Evolutionary conservation across 2,797 vertebrate species (phyloP).

Genomic region (Amphiprion clarkii): DNA sequence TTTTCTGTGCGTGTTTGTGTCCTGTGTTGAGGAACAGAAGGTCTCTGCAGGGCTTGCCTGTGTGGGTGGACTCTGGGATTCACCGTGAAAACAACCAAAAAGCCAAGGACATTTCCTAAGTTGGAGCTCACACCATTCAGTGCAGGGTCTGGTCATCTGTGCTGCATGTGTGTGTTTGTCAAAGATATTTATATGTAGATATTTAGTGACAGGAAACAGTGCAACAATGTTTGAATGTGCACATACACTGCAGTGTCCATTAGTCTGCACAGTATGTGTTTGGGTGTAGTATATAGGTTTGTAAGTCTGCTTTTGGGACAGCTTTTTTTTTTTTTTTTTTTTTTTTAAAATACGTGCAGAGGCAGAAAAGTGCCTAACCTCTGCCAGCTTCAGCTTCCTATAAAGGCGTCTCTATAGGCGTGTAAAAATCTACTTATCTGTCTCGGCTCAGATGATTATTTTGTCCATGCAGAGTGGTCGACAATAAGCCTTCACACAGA

Average conservation of each 20-base stretch:
- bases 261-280: neutral
- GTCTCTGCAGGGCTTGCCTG: constrained; percentile 88
- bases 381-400: constrained; percentile 45
- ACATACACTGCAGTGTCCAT: neutral
- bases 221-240: neutral
- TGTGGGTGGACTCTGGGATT: constrained; percentile 90
- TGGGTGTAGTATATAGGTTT: constrained; percentile 13
- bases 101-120: constrained; percentile 87
- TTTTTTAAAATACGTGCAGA: constrained; percentile 4
- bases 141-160: constrained; percentile 24
- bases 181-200: constrained; percentile 18
- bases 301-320: constrained; percentile 19
- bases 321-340: constrained; percentile 5
- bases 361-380: constrained; percentile 27
- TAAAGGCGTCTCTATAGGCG: constrained; percentile 53
- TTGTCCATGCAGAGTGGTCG: constrained; percentile 62
- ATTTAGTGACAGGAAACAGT: neutral
- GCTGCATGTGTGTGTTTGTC: constrained; percentile 31
- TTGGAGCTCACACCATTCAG: constrained; percentile 64
- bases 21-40: constrained; percentile 86
- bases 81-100: constrained; percentile 86
- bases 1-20: constrained; percentile 58
- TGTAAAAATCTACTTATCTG: constrained; percentile 68
- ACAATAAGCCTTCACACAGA: constrained; percentile 68
- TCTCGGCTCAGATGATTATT: constrained; percentile 67